Conservation (phyloP, 1,140 invertebrate species). For the Daktulosphaira vitifoliae region DNA sequence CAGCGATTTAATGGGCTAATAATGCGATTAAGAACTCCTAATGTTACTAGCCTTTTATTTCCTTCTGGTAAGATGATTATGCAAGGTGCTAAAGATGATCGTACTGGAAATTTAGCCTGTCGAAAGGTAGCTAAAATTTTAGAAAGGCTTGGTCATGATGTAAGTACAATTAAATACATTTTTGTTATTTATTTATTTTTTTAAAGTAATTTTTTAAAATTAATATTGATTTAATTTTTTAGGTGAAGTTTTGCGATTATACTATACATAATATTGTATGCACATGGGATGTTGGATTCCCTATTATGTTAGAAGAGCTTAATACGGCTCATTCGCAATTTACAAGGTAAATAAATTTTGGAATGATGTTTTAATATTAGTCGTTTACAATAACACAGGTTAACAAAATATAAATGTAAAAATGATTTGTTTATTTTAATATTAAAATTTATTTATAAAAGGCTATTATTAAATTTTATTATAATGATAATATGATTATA, state of each 20-base stretch:
- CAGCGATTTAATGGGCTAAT: constrained; percentile 95
- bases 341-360: constrained; percentile 72
- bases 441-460: no score
- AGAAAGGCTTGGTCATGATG: constrained; percentile 66
- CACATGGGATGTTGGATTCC: constrained; percentile 95
- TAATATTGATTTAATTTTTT: constrained; percentile 40
- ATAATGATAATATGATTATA: no score
- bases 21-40: constrained; percentile 93
- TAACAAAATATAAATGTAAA: no score
- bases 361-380: no score
- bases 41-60: constrained; percentile 95
- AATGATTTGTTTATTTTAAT: no score
- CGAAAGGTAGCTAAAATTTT: constrained; percentile 97
- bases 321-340: constrained; percentile 93
- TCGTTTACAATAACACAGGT: no score
- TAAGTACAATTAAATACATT: not conserved
- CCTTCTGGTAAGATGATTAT: constrained; percentile 98
- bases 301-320: constrained; percentile 90
- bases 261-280: constrained; percentile 99
- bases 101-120: constrained; percentile 83
- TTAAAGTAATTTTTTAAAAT: no score
- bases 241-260: constrained; percentile 93
- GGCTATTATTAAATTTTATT: no score
- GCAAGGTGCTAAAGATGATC: constrained; percentile 94
- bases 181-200: not conserved